Evolutionary conservation across 1,140 invertebrate genomes (phyloP), one percentile per base, ranked within the genome.

Genomic region (Drosophila setifemur): DNA sequence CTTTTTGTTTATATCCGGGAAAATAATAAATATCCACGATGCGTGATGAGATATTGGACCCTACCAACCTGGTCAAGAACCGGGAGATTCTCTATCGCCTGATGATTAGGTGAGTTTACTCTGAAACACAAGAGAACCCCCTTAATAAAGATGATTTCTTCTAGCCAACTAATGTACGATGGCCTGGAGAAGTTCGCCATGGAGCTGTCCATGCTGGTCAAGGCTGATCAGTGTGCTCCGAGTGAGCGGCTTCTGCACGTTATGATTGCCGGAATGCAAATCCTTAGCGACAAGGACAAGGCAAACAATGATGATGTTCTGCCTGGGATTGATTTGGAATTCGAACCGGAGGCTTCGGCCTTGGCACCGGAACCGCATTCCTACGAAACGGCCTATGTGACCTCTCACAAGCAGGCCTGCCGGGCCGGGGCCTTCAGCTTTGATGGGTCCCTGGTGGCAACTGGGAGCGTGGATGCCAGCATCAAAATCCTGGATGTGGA

Each of bases 401-500:
- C 98, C 3, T 98, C 98, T 2, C 98, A 99, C 90, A 99, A 99
- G 92, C 98, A 96, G 57, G 95, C 97, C 55, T 99, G 98, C 83
- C 92, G 98, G 52, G 95, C 97, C 1, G 98, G 97, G 9, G 97
- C 97, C 19, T 99, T 99, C 89, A 98, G 97, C 69, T 91, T 93
- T 5, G 98, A 98, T 92, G 98, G 98, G 0, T 96, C 98, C 74
- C 91, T 99, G 0, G 96, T 99, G n/a, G 98, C 98, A 1, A 99
- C 98, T 1, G 98, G 98, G 14, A 99, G 97, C 69, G 97, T 97
- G 1, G 98, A 99, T 92, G 97, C 98, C 3, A 99, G 98, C 66
- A 99, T 99, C 48, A 99, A 99, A 92, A 98, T 99, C 90, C 91
- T 99, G 31, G 98, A 99, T 91, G 98, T 99, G 1, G 98, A 99